phyloP scores from a whole-genome alignment of 2,888 invertebrate genomes.

The Vannuccia rotundouncinata region DNA sequence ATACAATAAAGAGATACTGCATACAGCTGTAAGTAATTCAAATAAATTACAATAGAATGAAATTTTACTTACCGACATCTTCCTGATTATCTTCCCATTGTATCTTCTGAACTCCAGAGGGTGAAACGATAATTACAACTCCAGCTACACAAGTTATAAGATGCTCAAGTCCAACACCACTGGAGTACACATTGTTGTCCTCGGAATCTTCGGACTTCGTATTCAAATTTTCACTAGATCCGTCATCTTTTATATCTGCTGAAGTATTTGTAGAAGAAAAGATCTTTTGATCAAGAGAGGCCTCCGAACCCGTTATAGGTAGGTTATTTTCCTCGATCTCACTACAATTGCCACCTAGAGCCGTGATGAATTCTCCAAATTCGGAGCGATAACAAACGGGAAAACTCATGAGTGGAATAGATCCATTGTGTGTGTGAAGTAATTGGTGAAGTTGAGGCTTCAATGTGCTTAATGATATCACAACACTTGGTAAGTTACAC shows the following conservation, averaged over 20 bases:
- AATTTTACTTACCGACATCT: not conserved
- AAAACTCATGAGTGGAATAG: slow-evolving; percentile 71
- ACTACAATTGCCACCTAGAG: not conserved
- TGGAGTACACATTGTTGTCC: too few species aligned
- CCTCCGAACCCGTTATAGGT: too few species aligned
- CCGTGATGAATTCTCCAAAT: slow-evolving; percentile 61
- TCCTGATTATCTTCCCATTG: slow-evolving; percentile 56
- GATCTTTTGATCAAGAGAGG: not conserved
- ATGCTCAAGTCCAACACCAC: slow-evolving; percentile 74
- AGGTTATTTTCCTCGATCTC: not conserved
- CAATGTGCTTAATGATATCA: slow-evolving; percentile 63
- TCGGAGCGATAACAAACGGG: slow-evolving; percentile 72
- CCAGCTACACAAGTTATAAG: slow-evolving; percentile 75
- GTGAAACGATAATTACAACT: slow-evolving; percentile 61
- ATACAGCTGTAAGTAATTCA: too few species aligned
- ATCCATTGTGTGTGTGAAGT: slow-evolving; percentile 69
- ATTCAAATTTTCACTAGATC: not conserved
- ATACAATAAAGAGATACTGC: too few species aligned
- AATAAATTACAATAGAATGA: too few species aligned
- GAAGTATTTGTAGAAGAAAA: not conserved
- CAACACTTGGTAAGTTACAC: slow-evolving; percentile 62
- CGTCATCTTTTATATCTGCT: not conserved
- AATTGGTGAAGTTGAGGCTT: slow-evolving; percentile 65
- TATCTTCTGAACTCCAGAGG: slow-evolving; percentile 61
- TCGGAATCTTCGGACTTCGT: too few species aligned